Evolutionary conservation across 2,113 vertebrate species (phyloP), one percentile per base, ranked within the genome.

Genomic region (Saguinus imperator): DNA sequence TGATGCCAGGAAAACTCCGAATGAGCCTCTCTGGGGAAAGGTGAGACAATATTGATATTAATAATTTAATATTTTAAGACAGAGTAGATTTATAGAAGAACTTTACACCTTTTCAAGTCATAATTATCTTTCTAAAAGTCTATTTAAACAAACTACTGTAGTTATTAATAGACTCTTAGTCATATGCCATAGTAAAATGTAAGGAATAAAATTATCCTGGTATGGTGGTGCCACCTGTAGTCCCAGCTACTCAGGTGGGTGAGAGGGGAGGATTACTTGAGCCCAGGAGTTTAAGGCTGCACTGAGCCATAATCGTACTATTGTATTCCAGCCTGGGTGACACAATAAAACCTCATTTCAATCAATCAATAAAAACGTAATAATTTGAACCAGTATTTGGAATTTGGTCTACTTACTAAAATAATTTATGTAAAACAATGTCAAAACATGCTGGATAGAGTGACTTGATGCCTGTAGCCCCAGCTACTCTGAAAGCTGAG

Each of bases 21-120:
- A 95, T 55, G 97, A 98, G 77, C 96, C 98, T 32, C 75, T 98
- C 90, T 0, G 4, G 84, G 98, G 98, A 91, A 98, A 98, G 98
- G 99, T 99, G 94, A 99, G 98, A 97, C 66, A 92, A 90, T 96
- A 89, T 89, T 97, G 81, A 70, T 25, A 96, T 86, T 25, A 72
- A 77, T 93, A 84, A 66, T 48, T 90, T 94, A 90, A 85, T 91
- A 70, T 11, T 89, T 91, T 72, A 87, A 11, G 29, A 70, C 18
- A 70, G 73, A 66, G 57, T 48, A 87, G 32, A 88, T 73, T 61
- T 80, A 70, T 75, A 12, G 10, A 72, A 95, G 57, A 90, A 94
- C 12, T 29, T 93, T 81, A 94, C 68, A 40, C 1, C 23, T 90
- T 87, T 93, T 89, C 12, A 92, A 82, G 6, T 93, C 43, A 90